Evolutionary conservation across 1,140 invertebrate genomes (phyloP), one percentile per base, ranked within the genome.

Genomic region (Condylostylus longicornis): DNA sequence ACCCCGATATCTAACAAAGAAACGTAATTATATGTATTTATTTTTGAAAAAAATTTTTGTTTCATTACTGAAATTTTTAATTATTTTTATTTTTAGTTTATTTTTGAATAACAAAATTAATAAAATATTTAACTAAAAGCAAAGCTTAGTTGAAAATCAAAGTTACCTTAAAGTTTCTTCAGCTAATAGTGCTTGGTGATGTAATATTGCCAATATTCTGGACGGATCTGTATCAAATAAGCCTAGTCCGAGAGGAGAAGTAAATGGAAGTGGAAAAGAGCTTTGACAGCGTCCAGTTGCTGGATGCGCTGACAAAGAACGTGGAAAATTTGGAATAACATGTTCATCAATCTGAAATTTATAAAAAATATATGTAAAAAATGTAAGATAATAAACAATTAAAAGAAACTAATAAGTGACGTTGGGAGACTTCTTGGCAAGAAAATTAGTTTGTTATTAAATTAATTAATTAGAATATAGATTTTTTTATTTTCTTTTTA

Each of bases 201-300:
- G 58, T 19, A 61, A 41, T 35, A 61, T 50, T 42, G 46, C 51
- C 35, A 61, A 43, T 27, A 61, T 58, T 57, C 55, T 54, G 58
- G 55, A 60, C 53, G 58, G 57, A 61, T 60, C 58, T 17, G 58
- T 52, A 44, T 61, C 58, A 42, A 60, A 60, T 33, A 58, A 44
- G 46, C 53, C 53, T 38, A 61, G 38, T 13, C 57, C 56, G 33
- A 59, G 43, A 8, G 58, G 54, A 12, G n/a, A 29, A 35, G 53
- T 52, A 23, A 60, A 58, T n/a, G 58, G 57, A 35, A 60, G 57
- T 37, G 53, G 48, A 32, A 60, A 60, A 18, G 57, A 56, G 8
- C 54, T 53, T 14, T 54, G 56, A 35, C 56, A 59, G 10, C 54
- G 49, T 10, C 33, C 18, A 3, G 43, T 30, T 22, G 50, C 47